These are phyloP conservation scores for Resseliella maxima DNA, from an alignment of 2,888 invertebrate species.

Conservation along the genomic window DNA sequence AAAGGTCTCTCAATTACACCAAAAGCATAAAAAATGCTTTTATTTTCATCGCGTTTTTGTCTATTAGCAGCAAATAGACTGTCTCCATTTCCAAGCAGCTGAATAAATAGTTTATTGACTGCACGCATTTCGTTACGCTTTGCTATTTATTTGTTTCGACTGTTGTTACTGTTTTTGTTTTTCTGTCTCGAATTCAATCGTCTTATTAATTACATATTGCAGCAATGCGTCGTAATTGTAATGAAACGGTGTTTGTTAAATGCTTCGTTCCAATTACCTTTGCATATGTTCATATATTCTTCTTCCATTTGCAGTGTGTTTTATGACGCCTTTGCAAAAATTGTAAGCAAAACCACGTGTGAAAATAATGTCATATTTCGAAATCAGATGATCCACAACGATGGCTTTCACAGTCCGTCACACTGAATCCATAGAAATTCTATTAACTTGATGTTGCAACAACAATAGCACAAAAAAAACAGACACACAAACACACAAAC, in stretches of 20 bases:
- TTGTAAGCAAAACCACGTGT: constrained; percentile 27
- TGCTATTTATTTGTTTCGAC: not conserved
- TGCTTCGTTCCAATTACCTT: not conserved
- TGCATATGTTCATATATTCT: not conserved
- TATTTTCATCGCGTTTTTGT: no score
- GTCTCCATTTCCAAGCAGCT: not conserved
- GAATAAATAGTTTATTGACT: not conserved
- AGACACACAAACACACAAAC: not conserved
- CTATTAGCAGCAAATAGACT: no score
- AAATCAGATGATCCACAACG: constrained; percentile 35
- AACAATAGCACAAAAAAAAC: no score
- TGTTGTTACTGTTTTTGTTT: not conserved
- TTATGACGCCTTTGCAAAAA: not conserved
- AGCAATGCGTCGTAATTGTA: constrained; percentile 4
- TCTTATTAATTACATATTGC: constrained; percentile 22
- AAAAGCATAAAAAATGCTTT: no score
- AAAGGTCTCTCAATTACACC: no score
- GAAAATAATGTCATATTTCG: constrained; percentile 48
- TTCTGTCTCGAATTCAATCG: not conserved
- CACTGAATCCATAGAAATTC: constrained; percentile 36
- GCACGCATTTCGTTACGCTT: not conserved
- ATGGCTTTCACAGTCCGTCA: not conserved
- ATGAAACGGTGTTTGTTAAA: constrained; percentile 7
- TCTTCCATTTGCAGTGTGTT: not conserved
- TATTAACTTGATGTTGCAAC: constrained; percentile 20